Base-by-base conservation (phyloP, 2,113 vertebrate species). In the Crotophaga sulcirostris region DNA sequence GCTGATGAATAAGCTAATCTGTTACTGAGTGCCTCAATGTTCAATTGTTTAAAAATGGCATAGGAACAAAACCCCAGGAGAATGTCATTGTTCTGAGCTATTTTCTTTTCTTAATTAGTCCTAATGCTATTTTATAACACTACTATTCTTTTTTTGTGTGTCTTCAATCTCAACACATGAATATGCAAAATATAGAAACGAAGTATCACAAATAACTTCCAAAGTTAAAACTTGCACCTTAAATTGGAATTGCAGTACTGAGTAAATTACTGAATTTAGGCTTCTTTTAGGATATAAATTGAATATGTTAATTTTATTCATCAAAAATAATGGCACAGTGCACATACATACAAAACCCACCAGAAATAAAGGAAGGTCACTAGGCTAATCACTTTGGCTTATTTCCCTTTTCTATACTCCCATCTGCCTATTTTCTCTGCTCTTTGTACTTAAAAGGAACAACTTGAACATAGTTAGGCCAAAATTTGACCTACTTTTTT, bases 271-370 rank as follows among this genome's bases (percentile, higher is more conserved):
- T 54, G 42, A 89, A 94, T 78, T 91, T 76, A 84, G 62, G 31
- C 26, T 91, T 95, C 76, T 96, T 95, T 91, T 84, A 69, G 88
- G 63, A 70, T 56, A 89, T 82, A 96, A 96, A 97, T 70, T 67
- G 82, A 96, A 70, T 96, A 94, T 97, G 91, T 52, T 96, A 95
- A 97, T 97, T 97, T 95, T 96, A 97, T 97, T 97, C 91, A 95
- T 84, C 36, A 82, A 60, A 96, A 97, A 95, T 87, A 97, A 95
- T 47, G 52, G 66, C 58, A 82, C 82, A 96, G 72, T 89, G 89
- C 88, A 88, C 93, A 97, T 90, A 90, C 55, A 93, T 80, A 95
- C 80, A 87, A 93, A 97, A 96, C 51, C 86, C 81, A 90, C 51
- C 72, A 96, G 93, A 96, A 97, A 96, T 80, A 96, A 89, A 42